phyloP scores from a whole-genome alignment of 2,113 vertebrate species.

The Ptilonorhynchus violaceus region DNA sequence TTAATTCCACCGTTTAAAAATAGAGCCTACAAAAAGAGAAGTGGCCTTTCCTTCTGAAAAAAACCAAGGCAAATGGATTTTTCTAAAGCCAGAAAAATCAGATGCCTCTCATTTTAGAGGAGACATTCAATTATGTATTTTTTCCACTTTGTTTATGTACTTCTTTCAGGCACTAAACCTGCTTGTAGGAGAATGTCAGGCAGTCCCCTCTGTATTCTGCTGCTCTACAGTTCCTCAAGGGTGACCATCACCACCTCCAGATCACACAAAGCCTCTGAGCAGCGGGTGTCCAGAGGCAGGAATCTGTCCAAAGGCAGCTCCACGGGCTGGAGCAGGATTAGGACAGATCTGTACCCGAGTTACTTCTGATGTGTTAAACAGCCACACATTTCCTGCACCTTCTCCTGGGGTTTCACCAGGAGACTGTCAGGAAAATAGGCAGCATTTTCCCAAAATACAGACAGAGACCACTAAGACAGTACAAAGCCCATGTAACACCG shows the following conservation, averaged over 20 bases:
- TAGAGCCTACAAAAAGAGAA: not conserved
- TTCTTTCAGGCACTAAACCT: not conserved
- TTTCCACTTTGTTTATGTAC: not conserved
- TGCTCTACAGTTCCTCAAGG: not conserved
- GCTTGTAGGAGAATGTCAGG: not conserved
- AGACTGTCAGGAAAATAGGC: accelerated
- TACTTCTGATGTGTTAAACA: not conserved
- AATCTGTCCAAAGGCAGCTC: not conserved
- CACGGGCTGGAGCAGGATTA: no score
- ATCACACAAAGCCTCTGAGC: not conserved
- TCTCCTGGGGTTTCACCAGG: not conserved
- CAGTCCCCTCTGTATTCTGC: not conserved
- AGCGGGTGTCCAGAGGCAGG: not conserved
- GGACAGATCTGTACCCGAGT: accelerated
- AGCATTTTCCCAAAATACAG: not conserved
- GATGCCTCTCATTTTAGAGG: not conserved
- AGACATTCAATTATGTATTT: not conserved
- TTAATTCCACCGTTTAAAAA: slow-evolving; percentile 1
- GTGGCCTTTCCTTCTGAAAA: not conserved
- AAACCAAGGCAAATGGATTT: not conserved
- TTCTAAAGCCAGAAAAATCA: not conserved
- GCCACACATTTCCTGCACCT: not conserved
- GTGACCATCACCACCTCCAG: accelerated
- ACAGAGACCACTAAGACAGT: accelerated
- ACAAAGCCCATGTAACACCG: accelerated